A percentile compares a stretch with the other conserved stretches of the same genome.
Conservation (phyloP, 2,888 invertebrate species). For the Drepanosiphum platanoidis region DNA sequence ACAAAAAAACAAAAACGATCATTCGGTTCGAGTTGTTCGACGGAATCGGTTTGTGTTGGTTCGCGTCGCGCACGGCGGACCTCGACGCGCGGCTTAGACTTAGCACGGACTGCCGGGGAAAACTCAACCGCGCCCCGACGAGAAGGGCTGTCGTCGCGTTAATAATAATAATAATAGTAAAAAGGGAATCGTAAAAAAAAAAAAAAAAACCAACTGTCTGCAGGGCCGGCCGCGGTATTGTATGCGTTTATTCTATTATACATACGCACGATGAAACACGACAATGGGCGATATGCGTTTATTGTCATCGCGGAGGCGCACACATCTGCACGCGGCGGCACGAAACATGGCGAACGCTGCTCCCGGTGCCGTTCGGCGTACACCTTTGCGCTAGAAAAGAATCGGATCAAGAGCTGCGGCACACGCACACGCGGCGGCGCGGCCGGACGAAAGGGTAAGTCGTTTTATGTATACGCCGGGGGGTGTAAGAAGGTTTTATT, state of each 20-base stretch:
- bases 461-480: background rate
- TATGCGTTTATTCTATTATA: background rate
- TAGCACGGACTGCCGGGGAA: background rate
- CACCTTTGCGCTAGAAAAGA: background rate
- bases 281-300: background rate
- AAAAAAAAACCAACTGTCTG: background rate
- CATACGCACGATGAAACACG: background rate
- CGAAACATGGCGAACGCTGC: background rate
- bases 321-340: background rate
- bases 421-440: background rate
- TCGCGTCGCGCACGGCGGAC: background rate
- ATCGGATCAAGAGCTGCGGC: background rate
- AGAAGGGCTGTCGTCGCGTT: background rate
- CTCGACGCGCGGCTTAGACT: constrained; percentile 7
- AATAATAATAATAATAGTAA: constrained; percentile 1
- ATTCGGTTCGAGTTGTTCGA: constrained; percentile 43
- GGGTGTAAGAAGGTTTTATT: background rate
- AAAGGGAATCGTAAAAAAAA: background rate
- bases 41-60: constrained; percentile 35
- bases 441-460: constrained; percentile 48
- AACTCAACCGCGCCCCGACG: background rate
- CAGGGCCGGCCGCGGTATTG: background rate
- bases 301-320: background rate
- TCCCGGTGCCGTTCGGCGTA: background rate
- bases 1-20: background rate